phyloP scores from a whole-genome alignment of 2,888 invertebrate genomes.

The Electrophaes corylata region DNA sequence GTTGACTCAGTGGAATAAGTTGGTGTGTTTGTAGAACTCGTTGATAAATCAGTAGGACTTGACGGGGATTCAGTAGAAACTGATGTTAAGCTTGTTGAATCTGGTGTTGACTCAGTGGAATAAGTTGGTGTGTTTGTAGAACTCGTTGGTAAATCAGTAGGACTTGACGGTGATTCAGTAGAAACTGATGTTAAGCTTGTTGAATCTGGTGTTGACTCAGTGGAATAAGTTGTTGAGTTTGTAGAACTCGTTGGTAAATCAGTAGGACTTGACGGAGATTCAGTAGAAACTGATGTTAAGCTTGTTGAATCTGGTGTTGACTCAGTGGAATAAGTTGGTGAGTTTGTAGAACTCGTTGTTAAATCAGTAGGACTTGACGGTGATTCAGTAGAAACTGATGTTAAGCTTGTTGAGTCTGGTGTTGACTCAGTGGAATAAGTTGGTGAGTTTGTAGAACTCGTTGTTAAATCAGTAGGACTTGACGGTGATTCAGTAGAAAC shows the following conservation, averaged over 20 bases:
- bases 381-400: too few species aligned
- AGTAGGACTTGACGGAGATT: not conserved
- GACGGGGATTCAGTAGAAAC: too few species aligned
- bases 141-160: not conserved
- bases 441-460: not conserved
- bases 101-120: not conserved
- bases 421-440: not conserved
- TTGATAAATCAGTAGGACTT: not conserved
- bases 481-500: not conserved
- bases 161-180: not conserved
- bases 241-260: not conserved
- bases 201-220: not conserved
- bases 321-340: too few species aligned
- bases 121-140: too few species aligned
- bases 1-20: not conserved
- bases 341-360: too few species aligned
- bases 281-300: too few species aligned
- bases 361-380: too few species aligned
- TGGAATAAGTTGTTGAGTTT: not conserved
- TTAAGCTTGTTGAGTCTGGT: too few species aligned
- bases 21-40: too few species aligned
- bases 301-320: too few species aligned
- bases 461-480: constrained; percentile 11
- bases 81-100: too few species aligned
- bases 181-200: too few species aligned